Evolutionary conservation across 53 echinoderm and acorn worm species (phyloP), one percentile per base, ranked within the genome.

Genomic region (Astropecten irregularis): DNA sequence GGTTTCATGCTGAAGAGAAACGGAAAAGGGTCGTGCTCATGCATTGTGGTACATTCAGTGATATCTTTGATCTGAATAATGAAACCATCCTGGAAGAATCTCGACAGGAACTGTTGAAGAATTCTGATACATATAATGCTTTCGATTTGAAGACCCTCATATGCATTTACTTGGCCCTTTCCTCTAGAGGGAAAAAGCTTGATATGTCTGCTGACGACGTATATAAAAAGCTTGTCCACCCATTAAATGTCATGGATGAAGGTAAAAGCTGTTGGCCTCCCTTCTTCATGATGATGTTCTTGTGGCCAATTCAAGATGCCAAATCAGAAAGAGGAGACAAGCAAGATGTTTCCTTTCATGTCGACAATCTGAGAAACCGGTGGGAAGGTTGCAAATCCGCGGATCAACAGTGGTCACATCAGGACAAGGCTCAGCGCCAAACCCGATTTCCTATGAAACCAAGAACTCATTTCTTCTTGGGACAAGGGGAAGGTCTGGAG

Each of bases 141-240:
- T 90, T 90, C 44, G 90, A 90, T 60, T 79, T 90, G 61, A 68
- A 72, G 3, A 61, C 15, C 10, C 36, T 85, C n/a, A 71, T 90
- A 29, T 52, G 44, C 50, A 49, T 69, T 16, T 40, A 77, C 30
- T 37, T 90, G 49, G 90, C 85, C n/a, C 40, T 90, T n/a, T 84
- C 85, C 18, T 55, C 87, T 10, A 56, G 29, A 11, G 46, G 48
- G 30, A 31, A 77, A 26, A 47, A 16, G 9, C 0, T 33, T 3
- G 18, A 34, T 34, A 20, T 47, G 63, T 30, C 46, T 39, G 77
- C 77, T 77, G 62, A 77, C 4, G 63, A 77, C 16, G 77, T 77
- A 7, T 77, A 62, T 48, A 28, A 77, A 23, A 40, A 62, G 63
- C 57, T 77, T 13, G 77, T 77, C 47, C 63, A 48, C 30, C 77